Base-by-base conservation (phyloP, 1,140 invertebrate species). In the Acyrthosiphon pisum region DNA sequence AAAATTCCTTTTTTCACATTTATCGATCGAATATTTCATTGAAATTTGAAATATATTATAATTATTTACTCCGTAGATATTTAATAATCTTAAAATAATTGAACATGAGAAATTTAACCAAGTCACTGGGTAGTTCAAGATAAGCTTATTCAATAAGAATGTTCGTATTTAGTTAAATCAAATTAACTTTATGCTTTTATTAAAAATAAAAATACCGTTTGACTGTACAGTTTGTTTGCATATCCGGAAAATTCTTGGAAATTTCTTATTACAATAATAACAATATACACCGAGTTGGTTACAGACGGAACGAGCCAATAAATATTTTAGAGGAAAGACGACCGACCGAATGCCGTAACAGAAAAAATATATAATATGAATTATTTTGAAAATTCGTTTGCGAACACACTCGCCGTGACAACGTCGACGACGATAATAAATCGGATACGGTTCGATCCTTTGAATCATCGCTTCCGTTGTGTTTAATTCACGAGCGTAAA, bases 381-480 rank as follows among this genome's bases (percentile, higher is more conserved):
- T 89, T 56, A 50, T 89, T 41, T 56, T 14, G 14, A 50, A 89
- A n/a, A 23, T 41, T 26, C 11, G 35, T 53, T n/a, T 53, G n/a
- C n/a, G n/a, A 35, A 2, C n/a, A 35, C n/a, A 86, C 20, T 86
- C 41, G 41, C 41, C 41, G 41, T 37, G 18, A 22, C 35, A 26
- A n/a, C 35, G 35, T 56, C 18, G 35, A 37, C 88, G 50, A 26
- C 23, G 53, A 37, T 48, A 56, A 89, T 89, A 89, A 89, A 89
- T 89, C 50, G 9, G 35, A 89, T 56, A 89, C 9, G 35, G 8
- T 37, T 41, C 88, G 20, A 35, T n/a, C 22, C 1, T 56, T 41
- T 53, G 26, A 89, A 89, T 87, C 86, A 89, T 41, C 88, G 50
- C 56, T 89, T 89, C 50, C 88, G 50, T 89, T 89, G 88, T 41